Conservation (phyloP, 2,888 invertebrate species). For the Tholera decimalis region DNA sequence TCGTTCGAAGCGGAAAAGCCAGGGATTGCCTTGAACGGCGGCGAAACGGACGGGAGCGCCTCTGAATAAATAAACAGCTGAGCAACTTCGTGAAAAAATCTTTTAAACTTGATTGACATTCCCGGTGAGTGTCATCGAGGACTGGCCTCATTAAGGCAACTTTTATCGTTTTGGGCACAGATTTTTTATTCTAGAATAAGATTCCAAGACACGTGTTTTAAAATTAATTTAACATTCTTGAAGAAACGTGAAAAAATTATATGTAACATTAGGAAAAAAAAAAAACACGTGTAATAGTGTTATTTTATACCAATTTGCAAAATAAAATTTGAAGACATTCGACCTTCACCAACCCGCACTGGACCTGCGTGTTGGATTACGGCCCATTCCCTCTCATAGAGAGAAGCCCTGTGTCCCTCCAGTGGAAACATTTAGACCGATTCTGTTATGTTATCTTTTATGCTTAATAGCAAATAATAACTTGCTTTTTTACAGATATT, state of each 20-base stretch:
- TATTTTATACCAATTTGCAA: too few species aligned
- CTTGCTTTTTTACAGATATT: background rate
- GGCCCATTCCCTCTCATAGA: too few species aligned
- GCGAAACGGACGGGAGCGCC: slow-evolving; percentile 23
- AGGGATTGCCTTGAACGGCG: slow-evolving; percentile 22
- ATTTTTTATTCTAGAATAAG: slow-evolving; percentile 14
- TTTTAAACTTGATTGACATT: slow-evolving; percentile 55
- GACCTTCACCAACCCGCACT: too few species aligned
- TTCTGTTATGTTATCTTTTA: too few species aligned
- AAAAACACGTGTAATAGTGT: too few species aligned
- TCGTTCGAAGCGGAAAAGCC: slow-evolving; percentile 18
- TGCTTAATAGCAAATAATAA: background rate
- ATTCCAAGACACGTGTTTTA: slow-evolving; percentile 3
- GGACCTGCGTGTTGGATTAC: too few species aligned
- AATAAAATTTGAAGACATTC: too few species aligned
- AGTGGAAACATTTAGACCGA: too few species aligned
- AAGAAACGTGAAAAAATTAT: too few species aligned
- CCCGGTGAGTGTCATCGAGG: slow-evolving; percentile 39
- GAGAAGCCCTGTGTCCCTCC: too few species aligned
- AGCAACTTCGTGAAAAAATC: slow-evolving; percentile 49
- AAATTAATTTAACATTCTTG: slow-evolving; percentile 3
- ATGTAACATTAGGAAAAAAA: too few species aligned
- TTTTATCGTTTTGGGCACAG: slow-evolving; percentile 36
- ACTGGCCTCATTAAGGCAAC: slow-evolving; percentile 40
- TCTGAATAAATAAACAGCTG: slow-evolving; percentile 52